Percentiles rank a stretch among this genome's conserved stretches.
Conservation (phyloP, 2,888 invertebrate genomes). For the Darwinula stevensoni region DNA sequence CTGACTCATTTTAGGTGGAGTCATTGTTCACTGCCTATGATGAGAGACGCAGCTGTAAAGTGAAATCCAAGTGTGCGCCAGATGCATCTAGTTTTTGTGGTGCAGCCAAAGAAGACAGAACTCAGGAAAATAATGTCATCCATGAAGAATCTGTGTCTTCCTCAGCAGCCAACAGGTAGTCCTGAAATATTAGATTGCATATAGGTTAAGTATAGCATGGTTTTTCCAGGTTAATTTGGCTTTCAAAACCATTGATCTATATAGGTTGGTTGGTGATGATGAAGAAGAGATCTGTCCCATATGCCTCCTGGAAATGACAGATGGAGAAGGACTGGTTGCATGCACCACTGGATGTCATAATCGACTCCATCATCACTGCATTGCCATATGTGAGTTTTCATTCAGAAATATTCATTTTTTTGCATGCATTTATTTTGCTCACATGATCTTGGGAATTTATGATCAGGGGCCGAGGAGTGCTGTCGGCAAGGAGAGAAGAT, state of each 20-base stretch:
- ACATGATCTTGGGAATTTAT: too few species aligned
- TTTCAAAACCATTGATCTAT: too few species aligned
- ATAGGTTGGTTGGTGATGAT: conserved; percentile 8
- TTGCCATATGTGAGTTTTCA: conserved; percentile 13
- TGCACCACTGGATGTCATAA: conserved; percentile 19
- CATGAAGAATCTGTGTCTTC: too few species aligned
- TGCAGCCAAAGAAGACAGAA: too few species aligned
- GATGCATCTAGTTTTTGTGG: not conserved
- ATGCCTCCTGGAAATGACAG: conserved; percentile 19
- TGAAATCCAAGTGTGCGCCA: not conserved
- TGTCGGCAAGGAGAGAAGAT: conserved; percentile 15
- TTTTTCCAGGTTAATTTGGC: too few species aligned
- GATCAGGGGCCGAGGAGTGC: conserved; percentile 18
- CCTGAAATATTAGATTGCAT: too few species aligned
- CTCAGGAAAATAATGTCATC: too few species aligned
- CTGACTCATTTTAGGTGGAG: too few species aligned
- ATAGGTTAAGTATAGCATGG: too few species aligned
- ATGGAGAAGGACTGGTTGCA: conserved; percentile 18
- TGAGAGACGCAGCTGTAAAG: conserved; percentile 12
- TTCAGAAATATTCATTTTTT: not conserved
- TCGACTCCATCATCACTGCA: conserved; percentile 19
- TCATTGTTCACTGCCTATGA: conserved; percentile 16
- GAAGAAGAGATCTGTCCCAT: conserved; percentile 20
- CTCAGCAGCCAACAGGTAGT: too few species aligned
- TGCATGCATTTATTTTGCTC: conserved; percentile 4